Evolutionary conservation across 2,888 invertebrate species (phyloP).

Genomic region (Acanthopleura granulata): DNA sequence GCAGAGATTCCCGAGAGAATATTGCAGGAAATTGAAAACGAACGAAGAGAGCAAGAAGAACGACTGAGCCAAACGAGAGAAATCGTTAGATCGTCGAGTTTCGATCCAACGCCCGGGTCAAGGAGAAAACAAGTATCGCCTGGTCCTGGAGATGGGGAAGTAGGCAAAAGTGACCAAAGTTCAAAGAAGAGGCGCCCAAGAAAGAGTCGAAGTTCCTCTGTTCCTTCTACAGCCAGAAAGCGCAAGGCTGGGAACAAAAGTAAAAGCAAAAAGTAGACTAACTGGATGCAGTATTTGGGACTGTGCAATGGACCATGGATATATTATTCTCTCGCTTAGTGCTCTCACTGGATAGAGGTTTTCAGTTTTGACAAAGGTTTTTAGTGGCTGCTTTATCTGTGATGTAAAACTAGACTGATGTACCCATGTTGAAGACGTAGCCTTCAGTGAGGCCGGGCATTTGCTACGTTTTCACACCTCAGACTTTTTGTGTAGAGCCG

Average conservation of each 20-base stretch:
- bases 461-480: no score
- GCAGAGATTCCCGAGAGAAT: conserved; percentile 16
- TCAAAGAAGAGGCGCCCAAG: background rate
- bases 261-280: background rate
- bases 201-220: conserved; percentile 9
- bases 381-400: no score
- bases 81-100: background rate
- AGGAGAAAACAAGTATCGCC: background rate
- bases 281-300: background rate
- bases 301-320: background rate
- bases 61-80: background rate
- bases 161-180: background rate
- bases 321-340: no score
- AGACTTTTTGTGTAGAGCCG: no score
- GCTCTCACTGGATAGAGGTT: no score
- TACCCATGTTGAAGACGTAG: background rate
- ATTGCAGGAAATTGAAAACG: conserved; percentile 11
- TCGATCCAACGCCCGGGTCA: background rate
- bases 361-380: no score
- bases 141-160: background rate
- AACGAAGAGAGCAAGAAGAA: background rate
- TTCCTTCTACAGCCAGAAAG: background rate
- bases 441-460: no score
- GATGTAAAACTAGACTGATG: background rate
- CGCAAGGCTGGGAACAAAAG: background rate